Conservation (phyloP, 2,797 vertebrate species). For the Microctenopoma stevenorrisi region DNA sequence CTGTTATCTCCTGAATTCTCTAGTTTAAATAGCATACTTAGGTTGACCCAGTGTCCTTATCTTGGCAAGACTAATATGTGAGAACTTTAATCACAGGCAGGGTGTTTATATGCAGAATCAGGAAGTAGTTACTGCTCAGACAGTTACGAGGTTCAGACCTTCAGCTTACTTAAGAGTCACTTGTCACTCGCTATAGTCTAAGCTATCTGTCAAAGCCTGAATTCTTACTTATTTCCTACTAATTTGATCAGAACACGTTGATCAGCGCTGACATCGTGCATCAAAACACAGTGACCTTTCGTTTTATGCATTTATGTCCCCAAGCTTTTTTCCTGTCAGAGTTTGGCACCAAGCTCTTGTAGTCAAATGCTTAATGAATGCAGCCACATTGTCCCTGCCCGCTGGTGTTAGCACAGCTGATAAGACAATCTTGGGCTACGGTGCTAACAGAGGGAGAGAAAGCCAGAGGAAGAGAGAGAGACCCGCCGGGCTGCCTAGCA, state of each 20-base stretch:
- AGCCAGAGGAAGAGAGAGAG: conserved; percentile 33
- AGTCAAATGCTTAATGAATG: conserved; percentile 44
- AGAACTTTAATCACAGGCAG: conserved; percentile 14
- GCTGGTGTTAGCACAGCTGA: conserved; percentile 74
- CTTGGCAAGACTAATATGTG: not conserved
- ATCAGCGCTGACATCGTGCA: conserved; percentile 15
- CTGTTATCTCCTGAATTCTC: conserved; percentile 15
- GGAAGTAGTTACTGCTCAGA: conserved; percentile 31
- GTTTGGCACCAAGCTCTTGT: conserved; percentile 23
- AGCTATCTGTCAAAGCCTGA: not conserved
- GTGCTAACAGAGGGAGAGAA: conserved; percentile 55
- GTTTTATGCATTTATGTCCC: conserved; percentile 24
- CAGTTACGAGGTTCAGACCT: not conserved
- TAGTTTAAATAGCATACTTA: not conserved
- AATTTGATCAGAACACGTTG: not conserved
- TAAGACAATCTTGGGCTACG: conserved; percentile 67
- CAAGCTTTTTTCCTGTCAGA: conserved; percentile 34
- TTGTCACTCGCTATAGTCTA: not conserved
- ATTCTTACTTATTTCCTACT: not conserved
- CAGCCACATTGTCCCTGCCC: conserved; percentile 45
- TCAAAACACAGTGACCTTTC: conserved; percentile 20
- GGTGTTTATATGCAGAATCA: conserved; percentile 37
- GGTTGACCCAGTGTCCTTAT: not conserved
- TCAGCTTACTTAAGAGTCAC: not conserved
- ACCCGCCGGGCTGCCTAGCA: conserved; percentile 66